These are phyloP conservation scores for Schlechtendalia chinensis DNA, from an alignment of 1,140 invertebrate genomes.

Conservation along the genomic window DNA sequence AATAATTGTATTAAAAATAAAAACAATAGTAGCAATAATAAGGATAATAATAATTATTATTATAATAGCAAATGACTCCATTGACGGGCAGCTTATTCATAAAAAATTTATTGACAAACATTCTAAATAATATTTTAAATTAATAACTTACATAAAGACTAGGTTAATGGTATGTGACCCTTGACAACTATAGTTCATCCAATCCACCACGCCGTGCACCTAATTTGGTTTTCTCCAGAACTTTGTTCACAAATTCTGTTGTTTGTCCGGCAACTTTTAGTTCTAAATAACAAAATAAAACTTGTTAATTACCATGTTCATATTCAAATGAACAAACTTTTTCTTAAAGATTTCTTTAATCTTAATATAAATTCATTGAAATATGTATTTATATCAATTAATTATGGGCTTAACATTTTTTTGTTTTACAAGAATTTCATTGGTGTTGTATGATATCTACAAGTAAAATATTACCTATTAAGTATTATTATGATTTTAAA, in stretches of 20 bases:
- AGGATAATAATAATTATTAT: conserved; percentile 4
- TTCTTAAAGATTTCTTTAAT: too few species aligned
- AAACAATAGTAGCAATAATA: conserved; percentile 19
- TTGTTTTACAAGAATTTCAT: too few species aligned
- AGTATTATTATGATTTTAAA: too few species aligned
- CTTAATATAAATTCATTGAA: too few species aligned
- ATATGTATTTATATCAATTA: too few species aligned
- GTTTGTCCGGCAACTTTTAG: conserved; percentile 76
- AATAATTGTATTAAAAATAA: background rate
- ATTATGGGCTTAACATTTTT: too few species aligned
- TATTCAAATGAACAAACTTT: too few species aligned
- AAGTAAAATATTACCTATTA: too few species aligned
- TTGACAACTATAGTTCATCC: conserved; percentile 57
- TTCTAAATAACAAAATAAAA: conserved; percentile 59
- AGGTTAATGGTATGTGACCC: conserved; percentile 40
- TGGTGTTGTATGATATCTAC: too few species aligned
- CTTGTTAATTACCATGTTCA: background rate
- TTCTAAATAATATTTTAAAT: background rate
- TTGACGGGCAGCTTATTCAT: conserved; percentile 22
- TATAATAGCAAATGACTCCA: conserved; percentile 38
- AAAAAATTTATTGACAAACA: background rate
- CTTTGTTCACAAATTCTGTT: conserved; percentile 82
- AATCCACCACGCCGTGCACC: conserved; percentile 67
- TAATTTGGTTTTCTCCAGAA: conserved; percentile 73
- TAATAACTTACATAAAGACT: conserved; percentile 35